Conservation (phyloP, 35 echinoderm and acorn worm genomes). For the Patiria miniata region DNA sequence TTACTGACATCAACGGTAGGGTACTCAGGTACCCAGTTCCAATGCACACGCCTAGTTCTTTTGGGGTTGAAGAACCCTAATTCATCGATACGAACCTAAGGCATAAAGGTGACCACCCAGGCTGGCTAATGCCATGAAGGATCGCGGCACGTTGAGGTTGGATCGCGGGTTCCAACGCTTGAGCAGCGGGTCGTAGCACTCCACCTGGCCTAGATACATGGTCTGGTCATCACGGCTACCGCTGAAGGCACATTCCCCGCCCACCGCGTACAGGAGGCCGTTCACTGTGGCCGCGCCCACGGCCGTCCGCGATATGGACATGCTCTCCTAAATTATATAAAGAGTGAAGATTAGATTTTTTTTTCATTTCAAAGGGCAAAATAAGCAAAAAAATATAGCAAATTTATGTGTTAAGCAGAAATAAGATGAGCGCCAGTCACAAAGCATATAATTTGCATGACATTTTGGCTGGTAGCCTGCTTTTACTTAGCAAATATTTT, state of each 20-base stretch:
- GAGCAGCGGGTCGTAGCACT: conserved; percentile 87
- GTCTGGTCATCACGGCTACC: conserved; percentile 88
- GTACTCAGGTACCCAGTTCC: no score
- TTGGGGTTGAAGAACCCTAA: neutral
- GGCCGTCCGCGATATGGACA: conserved; percentile 92
- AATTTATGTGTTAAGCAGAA: no score
- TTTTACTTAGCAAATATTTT: no score
- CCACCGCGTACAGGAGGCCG: conserved; percentile 86
- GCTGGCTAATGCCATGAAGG: conserved; percentile 77
- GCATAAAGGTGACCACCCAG: conserved; percentile 78
- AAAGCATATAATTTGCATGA: no score
- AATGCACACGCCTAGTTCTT: neutral
- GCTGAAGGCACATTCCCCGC: conserved; percentile 95
- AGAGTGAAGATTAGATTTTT: no score
- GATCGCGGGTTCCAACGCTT: conserved; percentile 76
- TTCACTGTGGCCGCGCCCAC: conserved; percentile 82
- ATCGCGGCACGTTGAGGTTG: conserved; percentile 78
- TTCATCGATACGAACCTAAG: conserved; percentile 61
- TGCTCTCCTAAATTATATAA: conserved; percentile 67
- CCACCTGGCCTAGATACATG: conserved; percentile 87
- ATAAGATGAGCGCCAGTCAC: no score
- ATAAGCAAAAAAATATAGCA: no score
- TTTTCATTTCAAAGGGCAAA: no score
- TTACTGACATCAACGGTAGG: no score
- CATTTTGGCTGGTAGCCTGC: no score